Evolutionary conservation across 2,888 invertebrate genomes (phyloP).

Genomic region (Hoplodrina ambigua): DNA sequence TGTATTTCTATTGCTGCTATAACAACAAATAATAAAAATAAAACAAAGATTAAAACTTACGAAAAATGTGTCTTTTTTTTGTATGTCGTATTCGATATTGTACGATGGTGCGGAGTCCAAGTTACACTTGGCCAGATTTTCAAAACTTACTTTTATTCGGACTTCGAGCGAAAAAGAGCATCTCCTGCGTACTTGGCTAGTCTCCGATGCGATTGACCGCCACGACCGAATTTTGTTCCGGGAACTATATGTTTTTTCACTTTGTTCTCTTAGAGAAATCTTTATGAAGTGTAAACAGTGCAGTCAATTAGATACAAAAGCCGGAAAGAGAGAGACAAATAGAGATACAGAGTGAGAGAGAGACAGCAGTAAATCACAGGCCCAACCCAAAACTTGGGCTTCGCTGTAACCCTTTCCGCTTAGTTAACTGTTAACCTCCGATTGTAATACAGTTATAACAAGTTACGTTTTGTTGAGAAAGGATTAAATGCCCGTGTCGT

Average conservation of each 20-base stretch:
- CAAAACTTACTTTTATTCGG: not conserved
- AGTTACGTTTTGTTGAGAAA: conserved; percentile 1
- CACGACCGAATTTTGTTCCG: no score
- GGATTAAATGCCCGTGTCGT: not conserved
- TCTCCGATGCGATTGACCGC: not conserved
- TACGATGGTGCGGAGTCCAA: no score
- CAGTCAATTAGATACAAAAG: not conserved
- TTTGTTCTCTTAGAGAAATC: no score
- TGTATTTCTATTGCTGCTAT: no score
- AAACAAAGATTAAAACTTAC: no score
- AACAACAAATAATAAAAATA: no score
- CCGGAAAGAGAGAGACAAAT: not conserved
- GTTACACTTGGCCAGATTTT: no score
- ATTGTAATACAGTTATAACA: conserved; percentile 23
- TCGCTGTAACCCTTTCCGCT: conserved; percentile 29
- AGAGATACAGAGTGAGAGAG: not conserved
- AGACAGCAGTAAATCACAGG: conserved; percentile 26
- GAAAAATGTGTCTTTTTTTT: no score
- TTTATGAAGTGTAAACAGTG: conserved; percentile 11
- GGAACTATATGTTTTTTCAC: no score
- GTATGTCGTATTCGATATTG: no score
- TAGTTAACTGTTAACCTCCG: conserved; percentile 24
- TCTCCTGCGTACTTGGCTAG: no score
- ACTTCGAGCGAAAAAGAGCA: no score
- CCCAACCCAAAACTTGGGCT: conserved; percentile 19